A percentile compares a stretch with the other conserved stretches of the same genome.
These are phyloP conservation scores for Phalloptychus januarius DNA, from an alignment of 2,797 vertebrate species.

Conservation along the genomic window DNA sequence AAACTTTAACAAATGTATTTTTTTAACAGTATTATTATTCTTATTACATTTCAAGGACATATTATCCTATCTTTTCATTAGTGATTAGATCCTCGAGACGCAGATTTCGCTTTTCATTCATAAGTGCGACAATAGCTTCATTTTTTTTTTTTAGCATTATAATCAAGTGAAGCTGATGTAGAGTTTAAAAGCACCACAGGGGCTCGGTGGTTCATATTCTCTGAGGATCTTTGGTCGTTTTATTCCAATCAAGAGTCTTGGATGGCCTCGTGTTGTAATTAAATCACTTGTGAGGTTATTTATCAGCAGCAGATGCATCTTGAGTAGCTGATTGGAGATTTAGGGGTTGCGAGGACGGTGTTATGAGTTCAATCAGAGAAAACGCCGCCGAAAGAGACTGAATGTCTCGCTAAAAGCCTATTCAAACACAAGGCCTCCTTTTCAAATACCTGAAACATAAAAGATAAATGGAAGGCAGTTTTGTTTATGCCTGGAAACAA, in stretches of 20 bases:
- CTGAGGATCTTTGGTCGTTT: neutral
- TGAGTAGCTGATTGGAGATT: conserved; percentile 1
- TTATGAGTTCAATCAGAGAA: neutral
- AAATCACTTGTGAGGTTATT: neutral
- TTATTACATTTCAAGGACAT: neutral
- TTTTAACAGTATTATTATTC: neutral
- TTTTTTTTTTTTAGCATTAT: neutral
- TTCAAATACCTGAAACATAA: neutral
- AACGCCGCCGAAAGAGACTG: neutral
- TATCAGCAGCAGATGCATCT: neutral
- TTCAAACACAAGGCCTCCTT: neutral
- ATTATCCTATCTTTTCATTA: neutral
- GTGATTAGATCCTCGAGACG: neutral
- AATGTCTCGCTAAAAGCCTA: neutral
- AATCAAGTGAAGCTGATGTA: neutral
- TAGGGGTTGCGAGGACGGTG: neutral
- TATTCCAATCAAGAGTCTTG: neutral
- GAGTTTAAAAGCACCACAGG: neutral
- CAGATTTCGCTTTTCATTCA: neutral
- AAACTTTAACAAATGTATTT: no score
- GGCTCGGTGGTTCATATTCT: neutral
- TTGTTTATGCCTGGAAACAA: neutral
- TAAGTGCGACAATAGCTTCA: neutral
- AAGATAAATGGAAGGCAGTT: neutral
- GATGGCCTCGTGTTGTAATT: neutral